Percentiles rank a stretch among this genome's conserved stretches.
These are phyloP conservation scores for Mesochorus sp. DNA, from an alignment of 2,888 invertebrate species.

Conservation along the genomic window DNA sequence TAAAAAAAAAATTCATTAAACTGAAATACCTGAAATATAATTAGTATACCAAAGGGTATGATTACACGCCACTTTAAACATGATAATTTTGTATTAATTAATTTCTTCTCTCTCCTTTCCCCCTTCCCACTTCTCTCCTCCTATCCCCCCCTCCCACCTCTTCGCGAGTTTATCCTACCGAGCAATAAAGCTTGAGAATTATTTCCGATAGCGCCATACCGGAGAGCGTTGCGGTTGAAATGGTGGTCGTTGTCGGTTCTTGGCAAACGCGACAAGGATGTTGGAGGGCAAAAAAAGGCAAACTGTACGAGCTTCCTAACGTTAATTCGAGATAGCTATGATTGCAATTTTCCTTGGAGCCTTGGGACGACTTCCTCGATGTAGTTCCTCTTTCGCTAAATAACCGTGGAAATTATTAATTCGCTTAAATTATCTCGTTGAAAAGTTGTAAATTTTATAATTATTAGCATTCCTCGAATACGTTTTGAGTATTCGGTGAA, in stretches of 20 bases:
- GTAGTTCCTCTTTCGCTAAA: constrained; percentile 16
- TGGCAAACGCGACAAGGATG: constrained; percentile 30
- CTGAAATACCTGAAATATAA: constrained; percentile 29
- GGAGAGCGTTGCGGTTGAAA: background rate
- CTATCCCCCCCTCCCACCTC: background rate
- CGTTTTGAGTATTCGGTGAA: constrained; percentile 52
- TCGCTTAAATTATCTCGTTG: constrained; percentile 30
- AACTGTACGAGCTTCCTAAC: constrained; percentile 41
- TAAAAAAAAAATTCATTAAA: background rate
- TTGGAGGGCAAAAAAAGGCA: background rate
- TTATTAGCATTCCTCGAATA: constrained; percentile 35
- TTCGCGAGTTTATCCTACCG: background rate
- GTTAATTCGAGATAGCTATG: background rate
- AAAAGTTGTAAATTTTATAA: constrained; percentile 16
- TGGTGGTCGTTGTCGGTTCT: constrained; percentile 22
- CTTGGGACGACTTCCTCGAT: constrained; percentile 29
- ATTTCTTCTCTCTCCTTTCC: constrained; percentile 36
- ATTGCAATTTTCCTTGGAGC: background rate
- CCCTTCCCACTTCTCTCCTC: no score
- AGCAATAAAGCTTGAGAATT: constrained; percentile 53
- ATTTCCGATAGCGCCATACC: constrained; percentile 36
- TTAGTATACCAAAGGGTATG: constrained; percentile 19
- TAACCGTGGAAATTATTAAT: constrained; percentile 24
- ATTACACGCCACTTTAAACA: constrained; percentile 17
- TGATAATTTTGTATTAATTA: constrained; percentile 50